These are phyloP conservation scores for Aldabrachelys gigantea DNA, from an alignment of 2,113 vertebrate genomes.

Conservation along the genomic window DNA sequence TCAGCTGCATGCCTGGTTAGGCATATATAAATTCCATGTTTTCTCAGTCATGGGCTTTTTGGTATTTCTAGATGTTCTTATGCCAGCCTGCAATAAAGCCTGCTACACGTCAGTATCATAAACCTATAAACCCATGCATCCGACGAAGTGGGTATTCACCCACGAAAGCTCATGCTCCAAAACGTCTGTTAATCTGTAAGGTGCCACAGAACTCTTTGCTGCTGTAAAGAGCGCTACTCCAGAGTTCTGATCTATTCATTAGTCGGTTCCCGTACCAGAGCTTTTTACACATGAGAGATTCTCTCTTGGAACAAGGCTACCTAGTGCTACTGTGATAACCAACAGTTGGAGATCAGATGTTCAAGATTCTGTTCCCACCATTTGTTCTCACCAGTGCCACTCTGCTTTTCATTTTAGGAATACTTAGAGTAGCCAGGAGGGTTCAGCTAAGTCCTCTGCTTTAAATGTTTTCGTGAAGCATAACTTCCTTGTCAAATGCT, in stretches of 20 bases:
- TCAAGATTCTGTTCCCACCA: neutral
- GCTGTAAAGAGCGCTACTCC: neutral
- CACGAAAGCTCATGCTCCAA: no score
- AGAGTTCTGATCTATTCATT: neutral
- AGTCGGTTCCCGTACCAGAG: rapidly evolving
- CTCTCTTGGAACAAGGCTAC: neutral
- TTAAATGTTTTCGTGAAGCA: neutral
- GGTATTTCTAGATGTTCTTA: rapidly evolving
- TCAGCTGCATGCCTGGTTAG: rapidly evolving
- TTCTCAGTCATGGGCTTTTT: neutral
- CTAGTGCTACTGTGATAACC: neutral
- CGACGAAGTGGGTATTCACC: no score
- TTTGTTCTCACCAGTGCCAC: neutral
- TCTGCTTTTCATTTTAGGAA: neutral
- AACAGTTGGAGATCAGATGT: neutral
- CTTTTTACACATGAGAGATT: neutral
- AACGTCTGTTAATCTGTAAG: no score
- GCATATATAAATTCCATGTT: neutral
- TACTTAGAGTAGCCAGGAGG: neutral
- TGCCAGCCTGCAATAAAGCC: neutral
- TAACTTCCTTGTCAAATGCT: neutral
- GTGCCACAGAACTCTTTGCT: no score
- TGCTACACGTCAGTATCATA: neutral
- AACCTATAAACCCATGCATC: neutral
- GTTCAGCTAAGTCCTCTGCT: neutral